A percentile compares a stretch with the other conserved stretches of the same genome.
Evolutionary conservation across 2,888 invertebrate genomes (phyloP).

Genomic region (Leucophora obtusa): DNA sequence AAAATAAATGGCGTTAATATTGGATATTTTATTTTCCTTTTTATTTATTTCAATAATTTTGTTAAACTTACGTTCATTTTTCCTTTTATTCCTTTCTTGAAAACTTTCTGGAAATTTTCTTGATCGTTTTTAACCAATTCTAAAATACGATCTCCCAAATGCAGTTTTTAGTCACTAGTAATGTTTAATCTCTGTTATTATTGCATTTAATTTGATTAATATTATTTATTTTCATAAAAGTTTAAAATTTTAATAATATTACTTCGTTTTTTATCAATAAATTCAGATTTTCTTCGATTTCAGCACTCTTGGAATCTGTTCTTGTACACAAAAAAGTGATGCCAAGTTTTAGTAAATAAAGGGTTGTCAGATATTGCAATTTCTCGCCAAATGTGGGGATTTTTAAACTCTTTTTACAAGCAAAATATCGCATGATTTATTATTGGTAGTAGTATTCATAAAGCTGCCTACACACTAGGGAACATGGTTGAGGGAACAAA

Average conservation of each 20-base stretch:
- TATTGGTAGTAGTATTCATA: too few species aligned
- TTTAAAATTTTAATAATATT: neutral
- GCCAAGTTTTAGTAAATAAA: conserved; percentile 6
- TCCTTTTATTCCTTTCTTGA: conserved; percentile 14
- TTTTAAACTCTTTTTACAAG: too few species aligned
- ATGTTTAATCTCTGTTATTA: conserved; percentile 8
- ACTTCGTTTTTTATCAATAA: conserved; percentile 19
- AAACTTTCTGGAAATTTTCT: conserved; percentile 54
- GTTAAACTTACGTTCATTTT: conserved; percentile 47
- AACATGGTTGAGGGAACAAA: too few species aligned
- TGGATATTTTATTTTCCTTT: conserved; percentile 12
- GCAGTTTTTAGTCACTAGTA: conserved; percentile 5
- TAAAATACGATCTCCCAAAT: conserved; percentile 16
- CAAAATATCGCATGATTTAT: too few species aligned
- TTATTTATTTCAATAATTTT: neutral
- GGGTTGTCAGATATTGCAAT: too few species aligned
- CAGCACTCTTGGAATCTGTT: conserved; percentile 27
- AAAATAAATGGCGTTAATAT: conserved; percentile 44
- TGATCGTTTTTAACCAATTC: neutral
- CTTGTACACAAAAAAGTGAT: conserved; percentile 26
- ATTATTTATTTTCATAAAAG: conserved; percentile 13
- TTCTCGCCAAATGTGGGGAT: too few species aligned
- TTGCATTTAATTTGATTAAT: too few species aligned
- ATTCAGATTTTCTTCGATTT: conserved; percentile 23
- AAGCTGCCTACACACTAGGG: too few species aligned